A percentile compares a stretch with the other conserved stretches of the same genome.
Conservation (phyloP, 2,797 vertebrate genomes). For the Sebastes umbrosus region DNA sequence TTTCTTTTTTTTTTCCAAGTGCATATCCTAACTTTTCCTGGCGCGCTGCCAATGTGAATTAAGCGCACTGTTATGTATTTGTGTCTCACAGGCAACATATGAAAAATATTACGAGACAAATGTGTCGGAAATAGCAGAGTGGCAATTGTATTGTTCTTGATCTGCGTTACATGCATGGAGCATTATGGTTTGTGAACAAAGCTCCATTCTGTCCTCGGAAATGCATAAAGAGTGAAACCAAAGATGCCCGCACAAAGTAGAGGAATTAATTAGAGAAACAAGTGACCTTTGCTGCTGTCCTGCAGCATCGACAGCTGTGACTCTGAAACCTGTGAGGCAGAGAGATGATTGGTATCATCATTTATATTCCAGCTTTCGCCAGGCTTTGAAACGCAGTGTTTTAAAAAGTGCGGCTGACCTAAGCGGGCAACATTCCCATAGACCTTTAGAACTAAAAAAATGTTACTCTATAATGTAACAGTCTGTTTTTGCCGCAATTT, state of each 20-base stretch:
- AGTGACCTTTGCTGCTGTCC: constrained; percentile 67
- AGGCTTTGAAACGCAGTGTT: constrained; percentile 18
- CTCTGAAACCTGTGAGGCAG: constrained; percentile 54
- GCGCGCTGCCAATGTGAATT: constrained; percentile 62
- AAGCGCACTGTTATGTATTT: constrained; percentile 60
- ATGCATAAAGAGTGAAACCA: constrained; percentile 33
- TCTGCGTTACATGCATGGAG: constrained; percentile 29
- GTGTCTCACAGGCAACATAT: constrained; percentile 54
- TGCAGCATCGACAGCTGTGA: constrained; percentile 41
- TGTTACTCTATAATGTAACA: background rate
- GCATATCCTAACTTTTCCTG: constrained; percentile 73
- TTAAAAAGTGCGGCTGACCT: constrained; percentile 27
- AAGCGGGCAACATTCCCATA: background rate
- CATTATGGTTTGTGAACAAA: constrained; percentile 36
- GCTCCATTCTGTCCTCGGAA: constrained; percentile 29
- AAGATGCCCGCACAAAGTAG: constrained; percentile 48
- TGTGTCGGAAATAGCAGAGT: constrained; percentile 31
- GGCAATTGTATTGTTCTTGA: constrained; percentile 27
- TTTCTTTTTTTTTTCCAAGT: constrained; percentile 35
- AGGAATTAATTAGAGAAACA: constrained; percentile 74
- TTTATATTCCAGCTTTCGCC: constrained; percentile 56
- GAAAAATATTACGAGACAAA: constrained; percentile 52
- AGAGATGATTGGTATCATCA: constrained; percentile 63
- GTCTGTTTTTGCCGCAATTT: background rate
- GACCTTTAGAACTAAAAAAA: background rate